Evolutionary conservation across 2,797 vertebrate genomes (phyloP), one percentile per base, ranked within the genome.

Genomic region (Brachyrhaphis roseni): DNA sequence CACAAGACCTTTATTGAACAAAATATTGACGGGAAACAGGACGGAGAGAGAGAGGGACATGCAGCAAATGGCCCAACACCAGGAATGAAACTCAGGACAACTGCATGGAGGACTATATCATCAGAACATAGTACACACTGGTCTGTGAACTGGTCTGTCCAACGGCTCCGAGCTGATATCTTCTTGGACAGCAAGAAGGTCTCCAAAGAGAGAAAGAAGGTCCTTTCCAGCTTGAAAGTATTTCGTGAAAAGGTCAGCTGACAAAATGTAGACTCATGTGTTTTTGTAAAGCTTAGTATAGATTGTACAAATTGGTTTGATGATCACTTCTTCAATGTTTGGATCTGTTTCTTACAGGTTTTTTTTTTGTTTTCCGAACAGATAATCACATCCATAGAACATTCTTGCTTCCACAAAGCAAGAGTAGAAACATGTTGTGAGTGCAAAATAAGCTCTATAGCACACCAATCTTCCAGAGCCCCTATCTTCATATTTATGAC

Each of bases 401-500:
- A 26, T 4, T 43, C 43, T 18, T 71, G 41, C 41, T 28, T 46
- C 8, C 4, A 45, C 23, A 13, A 70, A 4, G 11, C 39, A n/a
- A 43, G 41, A 45, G 43, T 8, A 70, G 43, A 75, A 57, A 75
- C 39, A 45, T n/a, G 20, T 43, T 53, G 45, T 77, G 62, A 53
- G n/a, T 62, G 26, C 45, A 49, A 79, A 83, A 68, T 46, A 78
- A 72, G 8, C 76, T 45, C 64, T 31, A 55, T 1, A 41, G 31
- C 70, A 75, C 5, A 76, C 66, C n/a, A 70, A 71, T 70, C 34
- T 59, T 72, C 57, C 15, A 59, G 20, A 49, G 31, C 45, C 79
- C 36, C 78, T 78, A 77, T 79, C 39, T 20, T 75, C 15, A 68
- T 36, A 59, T 41, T 75, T 72, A 46, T 64, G 45, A 18, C 46